These are phyloP conservation scores for Podarcis raffonei DNA, from an alignment of 2,113 vertebrate genomes.

Conservation along the genomic window DNA sequence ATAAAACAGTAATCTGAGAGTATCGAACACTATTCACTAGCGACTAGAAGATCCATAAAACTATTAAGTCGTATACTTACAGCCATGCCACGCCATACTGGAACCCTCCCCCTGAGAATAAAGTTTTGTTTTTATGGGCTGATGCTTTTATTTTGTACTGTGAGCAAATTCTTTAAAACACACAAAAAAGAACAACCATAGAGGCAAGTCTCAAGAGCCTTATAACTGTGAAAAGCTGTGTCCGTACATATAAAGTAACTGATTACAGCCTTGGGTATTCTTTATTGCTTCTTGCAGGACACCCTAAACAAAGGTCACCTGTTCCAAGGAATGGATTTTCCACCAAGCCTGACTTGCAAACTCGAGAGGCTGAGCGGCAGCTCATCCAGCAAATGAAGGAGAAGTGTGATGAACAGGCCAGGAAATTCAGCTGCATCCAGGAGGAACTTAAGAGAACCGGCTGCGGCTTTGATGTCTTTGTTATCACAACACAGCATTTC, in stretches of 20 bases:
- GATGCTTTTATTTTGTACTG: neutral
- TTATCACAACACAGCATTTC: conserved; percentile 90
- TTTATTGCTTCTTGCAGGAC: conserved; percentile 68
- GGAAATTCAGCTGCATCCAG: conserved; percentile 78
- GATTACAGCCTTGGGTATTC: conserved; percentile 9
- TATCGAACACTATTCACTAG: neutral
- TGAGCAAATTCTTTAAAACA: neutral
- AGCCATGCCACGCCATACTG: neutral
- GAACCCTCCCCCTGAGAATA: neutral
- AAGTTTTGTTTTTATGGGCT: neutral
- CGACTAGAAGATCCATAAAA: neutral
- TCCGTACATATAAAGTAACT: neutral
- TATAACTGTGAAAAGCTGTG: neutral
- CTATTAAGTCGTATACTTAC: neutral
- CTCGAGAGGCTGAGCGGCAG: conserved; percentile 81
- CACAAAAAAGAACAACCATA: neutral
- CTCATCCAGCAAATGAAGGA: conserved; percentile 84
- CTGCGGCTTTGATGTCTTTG: conserved; percentile 86
- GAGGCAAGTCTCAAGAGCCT: neutral
- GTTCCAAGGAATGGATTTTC: conserved; percentile 76
- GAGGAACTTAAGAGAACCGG: conserved; percentile 81
- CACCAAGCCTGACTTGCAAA: conserved; percentile 73
- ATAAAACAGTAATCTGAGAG: neutral
- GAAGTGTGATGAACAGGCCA: conserved; percentile 84
- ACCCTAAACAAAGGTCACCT: conserved; percentile 76